phyloP scores from a whole-genome alignment of 2,797 vertebrate genomes.

The Sebastes matsubarae region DNA sequence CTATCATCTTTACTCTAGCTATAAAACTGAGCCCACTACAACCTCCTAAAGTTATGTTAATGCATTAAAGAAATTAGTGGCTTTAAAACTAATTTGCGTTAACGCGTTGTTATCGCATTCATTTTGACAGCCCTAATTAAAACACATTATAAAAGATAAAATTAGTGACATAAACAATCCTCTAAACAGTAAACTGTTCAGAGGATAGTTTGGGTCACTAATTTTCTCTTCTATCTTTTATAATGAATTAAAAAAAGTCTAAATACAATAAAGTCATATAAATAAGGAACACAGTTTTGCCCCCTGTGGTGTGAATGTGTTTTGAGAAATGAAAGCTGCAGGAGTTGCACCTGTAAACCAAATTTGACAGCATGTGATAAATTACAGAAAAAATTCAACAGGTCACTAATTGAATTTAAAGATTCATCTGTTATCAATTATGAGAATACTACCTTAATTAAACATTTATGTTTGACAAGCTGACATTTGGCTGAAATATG shows the following conservation, averaged over 20 bases:
- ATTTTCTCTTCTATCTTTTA: accelerated
- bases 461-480: background rate
- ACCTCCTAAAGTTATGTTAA: too few species aligned
- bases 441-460: background rate
- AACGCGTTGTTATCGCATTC: accelerated
- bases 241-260: background rate
- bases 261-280: background rate
- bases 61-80: too few species aligned
- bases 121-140: too few species aligned
- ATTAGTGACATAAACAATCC: too few species aligned
- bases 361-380: constrained; percentile 10
- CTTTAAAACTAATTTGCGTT: too few species aligned
- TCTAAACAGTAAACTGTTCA: accelerated
- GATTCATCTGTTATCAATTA: background rate
- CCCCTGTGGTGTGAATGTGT: background rate
- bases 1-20: too few species aligned
- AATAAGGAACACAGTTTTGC: background rate
- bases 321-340: background rate
- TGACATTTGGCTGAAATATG: constrained; percentile 3
- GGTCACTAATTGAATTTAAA: background rate
- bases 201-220: too few species aligned
- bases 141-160: too few species aligned
- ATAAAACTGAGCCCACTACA: too few species aligned
- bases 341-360: constrained; percentile 1
- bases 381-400: background rate